Conservation (phyloP, 2,797 vertebrate species). For the Eulemur mongoz region DNA sequence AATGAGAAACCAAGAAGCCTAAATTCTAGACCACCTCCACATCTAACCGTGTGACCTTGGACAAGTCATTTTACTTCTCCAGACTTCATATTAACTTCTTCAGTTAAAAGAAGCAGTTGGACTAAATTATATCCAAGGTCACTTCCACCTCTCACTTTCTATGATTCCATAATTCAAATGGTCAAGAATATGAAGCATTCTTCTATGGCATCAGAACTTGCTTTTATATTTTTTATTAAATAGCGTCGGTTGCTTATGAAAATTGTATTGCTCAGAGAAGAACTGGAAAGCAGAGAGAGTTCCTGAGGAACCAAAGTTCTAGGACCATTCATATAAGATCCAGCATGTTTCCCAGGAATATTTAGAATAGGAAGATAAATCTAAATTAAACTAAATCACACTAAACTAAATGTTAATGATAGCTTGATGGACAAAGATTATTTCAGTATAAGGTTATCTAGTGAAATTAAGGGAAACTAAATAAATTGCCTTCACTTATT, state of each 20-base stretch:
- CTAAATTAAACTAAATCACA: neutral
- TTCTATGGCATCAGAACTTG: neutral
- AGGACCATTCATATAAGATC: neutral
- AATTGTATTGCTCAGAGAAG: neutral
- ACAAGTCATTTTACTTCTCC: neutral
- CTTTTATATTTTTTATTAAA: neutral
- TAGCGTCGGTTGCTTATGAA: neutral
- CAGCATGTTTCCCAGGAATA: neutral
- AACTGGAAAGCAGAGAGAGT: neutral
- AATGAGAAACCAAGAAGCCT: neutral
- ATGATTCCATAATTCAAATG: neutral
- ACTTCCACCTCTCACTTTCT: neutral
- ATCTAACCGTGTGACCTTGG: neutral
- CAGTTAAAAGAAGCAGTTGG: neutral
- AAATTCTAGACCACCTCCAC: neutral
- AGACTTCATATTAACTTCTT: neutral
- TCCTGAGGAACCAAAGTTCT: neutral
- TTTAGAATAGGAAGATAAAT: constrained; percentile 13
- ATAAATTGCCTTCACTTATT: neutral
- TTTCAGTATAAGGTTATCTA: neutral
- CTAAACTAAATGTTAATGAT: neutral
- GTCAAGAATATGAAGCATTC: neutral
- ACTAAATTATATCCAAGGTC: neutral
- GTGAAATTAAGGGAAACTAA: neutral
- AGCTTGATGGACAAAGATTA: neutral